Evolutionary conservation across 2,113 vertebrate species (phyloP).

Genomic region (Leucopternis melanops): DNA sequence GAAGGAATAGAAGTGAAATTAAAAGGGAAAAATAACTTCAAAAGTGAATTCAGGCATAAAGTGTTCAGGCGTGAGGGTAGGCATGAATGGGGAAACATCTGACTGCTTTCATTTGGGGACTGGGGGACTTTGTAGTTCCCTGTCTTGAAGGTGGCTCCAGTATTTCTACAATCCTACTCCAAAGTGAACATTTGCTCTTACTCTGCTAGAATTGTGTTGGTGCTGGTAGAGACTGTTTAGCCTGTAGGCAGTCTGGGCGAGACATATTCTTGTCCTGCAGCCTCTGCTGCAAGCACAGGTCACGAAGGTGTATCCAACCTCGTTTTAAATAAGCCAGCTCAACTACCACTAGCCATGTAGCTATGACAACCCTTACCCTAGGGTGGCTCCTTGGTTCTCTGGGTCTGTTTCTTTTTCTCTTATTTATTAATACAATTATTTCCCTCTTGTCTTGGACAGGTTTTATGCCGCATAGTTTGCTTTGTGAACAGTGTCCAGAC

Average conservation of each 20-base stretch:
- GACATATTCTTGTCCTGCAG: not conserved
- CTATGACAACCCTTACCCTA: not conserved
- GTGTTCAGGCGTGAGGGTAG: not conserved
- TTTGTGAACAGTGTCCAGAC: not conserved
- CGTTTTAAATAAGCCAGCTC: not conserved
- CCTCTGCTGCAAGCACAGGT: not conserved
- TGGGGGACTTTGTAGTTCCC: not conserved
- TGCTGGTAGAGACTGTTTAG: not conserved
- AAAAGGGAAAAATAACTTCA: not conserved
- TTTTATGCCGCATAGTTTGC: not conserved
- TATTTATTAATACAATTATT: not conserved
- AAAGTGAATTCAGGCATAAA: not conserved
- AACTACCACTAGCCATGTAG: not conserved
- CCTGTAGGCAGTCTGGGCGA: not conserved
- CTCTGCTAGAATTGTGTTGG: not conserved
- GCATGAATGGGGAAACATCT: not conserved
- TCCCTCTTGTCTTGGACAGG: not conserved
- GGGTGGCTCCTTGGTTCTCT: not conserved
- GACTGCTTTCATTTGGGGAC: not conserved
- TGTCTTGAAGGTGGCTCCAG: not conserved
- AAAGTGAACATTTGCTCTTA: not conserved
- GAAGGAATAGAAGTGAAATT: not conserved
- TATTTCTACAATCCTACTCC: not conserved
- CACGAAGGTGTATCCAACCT: not conserved
- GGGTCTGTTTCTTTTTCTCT: not conserved